Evolutionary conservation across 2,113 vertebrate species (phyloP).

Genomic region (Merops nubicus): DNA sequence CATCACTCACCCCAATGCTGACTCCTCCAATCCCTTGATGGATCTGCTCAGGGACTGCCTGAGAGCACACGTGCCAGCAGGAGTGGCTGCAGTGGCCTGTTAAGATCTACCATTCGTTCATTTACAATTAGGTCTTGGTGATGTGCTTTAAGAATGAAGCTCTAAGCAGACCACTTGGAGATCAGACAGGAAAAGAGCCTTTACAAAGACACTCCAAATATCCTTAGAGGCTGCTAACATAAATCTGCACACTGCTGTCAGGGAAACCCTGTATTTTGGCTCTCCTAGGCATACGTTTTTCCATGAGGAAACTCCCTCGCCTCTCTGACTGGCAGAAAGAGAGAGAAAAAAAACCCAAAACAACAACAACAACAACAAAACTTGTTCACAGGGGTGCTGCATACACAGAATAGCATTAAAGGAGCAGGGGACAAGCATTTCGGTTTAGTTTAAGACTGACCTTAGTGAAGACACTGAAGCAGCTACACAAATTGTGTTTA

Average conservation of each 20-base stretch:
- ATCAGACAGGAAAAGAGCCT: not conserved
- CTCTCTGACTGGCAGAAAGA: not conserved
- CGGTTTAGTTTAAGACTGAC: not conserved
- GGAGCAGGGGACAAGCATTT: not conserved
- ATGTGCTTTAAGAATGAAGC: not conserved
- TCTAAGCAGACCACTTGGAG: not conserved
- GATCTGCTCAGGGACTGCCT: not conserved
- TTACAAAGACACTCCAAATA: not conserved
- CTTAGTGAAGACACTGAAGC: not conserved
- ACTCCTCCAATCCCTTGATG: not conserved
- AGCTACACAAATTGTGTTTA: conserved; percentile 1
- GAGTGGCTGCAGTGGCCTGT: not conserved
- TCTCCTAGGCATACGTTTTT: not conserved
- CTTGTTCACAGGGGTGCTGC: not conserved
- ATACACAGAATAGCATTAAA: not conserved
- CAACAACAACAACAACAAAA: not conserved
- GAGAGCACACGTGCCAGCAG: not conserved
- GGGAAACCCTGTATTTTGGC: not conserved
- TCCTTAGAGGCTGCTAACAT: not conserved
- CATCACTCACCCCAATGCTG: not conserved
- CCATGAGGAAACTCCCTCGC: not conserved
- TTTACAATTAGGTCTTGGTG: not conserved
- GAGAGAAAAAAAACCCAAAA: not conserved
- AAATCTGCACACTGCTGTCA: not conserved
- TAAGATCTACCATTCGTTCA: not conserved